Conservation (phyloP, 1,140 invertebrate genomes). For the Penaeus chinensis region DNA sequence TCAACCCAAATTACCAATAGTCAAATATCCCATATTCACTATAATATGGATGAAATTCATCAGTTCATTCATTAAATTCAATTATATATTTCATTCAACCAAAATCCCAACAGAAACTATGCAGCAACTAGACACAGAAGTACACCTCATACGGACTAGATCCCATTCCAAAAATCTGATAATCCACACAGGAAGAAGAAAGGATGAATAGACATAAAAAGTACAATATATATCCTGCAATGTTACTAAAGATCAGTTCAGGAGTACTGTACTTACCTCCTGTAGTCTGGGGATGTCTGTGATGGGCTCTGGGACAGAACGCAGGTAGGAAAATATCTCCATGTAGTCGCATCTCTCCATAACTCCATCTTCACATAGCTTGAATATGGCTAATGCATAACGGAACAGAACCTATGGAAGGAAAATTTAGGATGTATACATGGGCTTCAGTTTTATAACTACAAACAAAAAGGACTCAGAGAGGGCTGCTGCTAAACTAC, state of each 20-base stretch:
- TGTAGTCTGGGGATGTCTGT: constrained; percentile 55
- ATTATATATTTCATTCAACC: too few species aligned
- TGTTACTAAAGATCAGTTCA: not conserved
- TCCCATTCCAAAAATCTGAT: too few species aligned
- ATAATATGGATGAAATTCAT: too few species aligned
- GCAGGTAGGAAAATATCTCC: constrained; percentile 62
- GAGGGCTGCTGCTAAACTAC: too few species aligned
- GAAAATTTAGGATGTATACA: not conserved
- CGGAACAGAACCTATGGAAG: constrained; percentile 71
- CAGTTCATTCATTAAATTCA: too few species aligned
- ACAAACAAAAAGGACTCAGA: too few species aligned
- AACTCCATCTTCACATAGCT: constrained; percentile 71
- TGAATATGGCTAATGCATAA: constrained; percentile 73
- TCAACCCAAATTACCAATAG: too few species aligned
- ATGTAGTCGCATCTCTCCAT: constrained; percentile 66
- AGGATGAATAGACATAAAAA: not conserved
- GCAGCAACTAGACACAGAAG: too few species aligned
- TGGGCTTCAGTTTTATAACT: too few species aligned
- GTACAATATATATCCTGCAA: not conserved
- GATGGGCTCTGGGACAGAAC: constrained; percentile 57
- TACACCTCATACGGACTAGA: too few species aligned
- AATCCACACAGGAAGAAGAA: not conserved
- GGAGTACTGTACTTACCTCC: constrained; percentile 47
- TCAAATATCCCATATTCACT: too few species aligned
- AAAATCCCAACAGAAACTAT: too few species aligned